phyloP scores from a whole-genome alignment of 1,140 invertebrate genomes.

The Cheumatopsyche charites region DNA sequence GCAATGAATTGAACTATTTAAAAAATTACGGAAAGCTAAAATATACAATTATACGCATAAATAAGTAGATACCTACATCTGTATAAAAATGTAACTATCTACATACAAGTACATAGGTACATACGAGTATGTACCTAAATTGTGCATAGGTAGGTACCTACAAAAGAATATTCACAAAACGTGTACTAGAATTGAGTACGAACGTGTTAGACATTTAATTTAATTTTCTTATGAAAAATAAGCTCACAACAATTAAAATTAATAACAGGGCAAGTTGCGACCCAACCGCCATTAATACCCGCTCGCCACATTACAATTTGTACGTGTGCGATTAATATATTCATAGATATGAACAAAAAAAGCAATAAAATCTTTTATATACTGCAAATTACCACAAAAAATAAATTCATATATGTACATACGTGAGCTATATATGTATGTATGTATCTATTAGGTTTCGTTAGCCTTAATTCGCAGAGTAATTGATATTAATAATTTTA shows the following conservation, averaged over 20 bases:
- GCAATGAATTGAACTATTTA: too few relatives aligned
- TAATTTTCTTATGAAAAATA: slow-evolving; percentile 24
- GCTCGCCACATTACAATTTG: slow-evolving; percentile 18
- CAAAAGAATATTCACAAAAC: not conserved
- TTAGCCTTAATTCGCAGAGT: slow-evolving; percentile 17
- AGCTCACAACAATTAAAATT: slow-evolving; percentile 22
- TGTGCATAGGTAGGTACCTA: not conserved
- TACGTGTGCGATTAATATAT: slow-evolving; percentile 23
- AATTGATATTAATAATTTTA: slow-evolving; percentile 23
- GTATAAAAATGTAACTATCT: too few relatives aligned
- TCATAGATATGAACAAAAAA: slow-evolving; percentile 6
- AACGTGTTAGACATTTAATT: slow-evolving; percentile 26
- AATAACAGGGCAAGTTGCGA: slow-evolving; percentile 12
- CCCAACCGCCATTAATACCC: slow-evolving; percentile 9
- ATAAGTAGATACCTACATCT: too few relatives aligned
- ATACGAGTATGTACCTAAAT: not conserved
- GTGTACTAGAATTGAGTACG: slow-evolving; percentile 20
- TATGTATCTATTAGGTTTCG: slow-evolving; percentile 11
- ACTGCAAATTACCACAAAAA: slow-evolving; percentile 17
- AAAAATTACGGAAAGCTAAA: not conserved
- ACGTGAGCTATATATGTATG: not conserved
- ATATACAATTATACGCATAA: not conserved
- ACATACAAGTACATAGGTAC: too few relatives aligned
- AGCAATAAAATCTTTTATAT: not conserved
- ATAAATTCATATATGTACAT: slow-evolving; percentile 4